A percentile compares a stretch with the other conserved stretches of the same genome.
Conservation (phyloP, 2,113 vertebrate genomes). For the Psettodes erumei region DNA sequence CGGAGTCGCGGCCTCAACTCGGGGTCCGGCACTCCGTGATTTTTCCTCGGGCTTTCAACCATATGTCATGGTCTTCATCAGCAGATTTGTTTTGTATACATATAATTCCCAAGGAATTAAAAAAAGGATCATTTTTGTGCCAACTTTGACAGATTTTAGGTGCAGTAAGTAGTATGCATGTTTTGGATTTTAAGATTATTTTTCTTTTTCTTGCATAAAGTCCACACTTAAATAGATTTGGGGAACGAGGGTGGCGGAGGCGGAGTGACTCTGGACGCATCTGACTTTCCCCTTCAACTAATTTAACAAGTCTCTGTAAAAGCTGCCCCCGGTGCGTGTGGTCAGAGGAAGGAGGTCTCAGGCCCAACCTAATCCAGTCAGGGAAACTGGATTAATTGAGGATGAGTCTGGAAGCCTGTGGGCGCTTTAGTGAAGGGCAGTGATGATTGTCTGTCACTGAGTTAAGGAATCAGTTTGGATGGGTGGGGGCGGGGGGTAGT, state of each 20-base stretch:
- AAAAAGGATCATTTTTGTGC: too few relatives aligned
- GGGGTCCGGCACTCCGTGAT: too few relatives aligned
- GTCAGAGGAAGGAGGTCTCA: constrained; percentile 9
- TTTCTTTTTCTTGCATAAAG: too few relatives aligned
- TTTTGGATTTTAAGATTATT: too few relatives aligned
- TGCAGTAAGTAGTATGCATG: neutral
- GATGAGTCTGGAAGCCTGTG: constrained; percentile 20
- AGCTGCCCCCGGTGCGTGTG: neutral
- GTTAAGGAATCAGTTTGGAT: constrained; percentile 43
- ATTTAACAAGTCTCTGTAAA: constrained; percentile 3
- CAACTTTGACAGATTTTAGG: neutral
- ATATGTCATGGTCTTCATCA: neutral
- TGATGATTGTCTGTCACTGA: constrained; percentile 39
- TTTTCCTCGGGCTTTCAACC: neutral
- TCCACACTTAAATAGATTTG: neutral
- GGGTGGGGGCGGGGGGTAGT: constrained; percentile 32
- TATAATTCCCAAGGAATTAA: neutral
- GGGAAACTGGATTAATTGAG: constrained; percentile 59
- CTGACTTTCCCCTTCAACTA: neutral
- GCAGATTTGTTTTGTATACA: neutral
- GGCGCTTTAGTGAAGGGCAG: constrained; percentile 51
- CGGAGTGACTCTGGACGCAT: neutral
- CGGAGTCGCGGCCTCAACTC: neutral
- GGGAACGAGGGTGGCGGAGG: neutral
- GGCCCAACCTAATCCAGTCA: constrained; percentile 50